phyloP scores from a whole-genome alignment of 2,113 vertebrate genomes.

The Bos indicus region DNA sequence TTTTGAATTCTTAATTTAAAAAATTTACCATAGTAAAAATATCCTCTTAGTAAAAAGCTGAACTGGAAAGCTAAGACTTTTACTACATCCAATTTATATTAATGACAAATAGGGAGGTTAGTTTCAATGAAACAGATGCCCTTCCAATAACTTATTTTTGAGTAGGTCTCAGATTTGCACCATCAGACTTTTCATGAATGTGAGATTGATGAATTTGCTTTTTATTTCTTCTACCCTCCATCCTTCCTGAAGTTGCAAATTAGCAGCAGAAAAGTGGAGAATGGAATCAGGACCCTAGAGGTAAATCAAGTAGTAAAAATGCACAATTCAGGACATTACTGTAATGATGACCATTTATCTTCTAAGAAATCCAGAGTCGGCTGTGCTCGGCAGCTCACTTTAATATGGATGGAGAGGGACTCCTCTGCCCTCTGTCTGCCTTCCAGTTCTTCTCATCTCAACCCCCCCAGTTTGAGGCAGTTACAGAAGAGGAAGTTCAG shows the following conservation, averaged over 20 bases:
- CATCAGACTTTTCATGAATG: not conserved
- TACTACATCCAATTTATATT: not conserved
- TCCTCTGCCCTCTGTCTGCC: not conserved
- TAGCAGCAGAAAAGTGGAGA: not conserved
- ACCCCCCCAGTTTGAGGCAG: not conserved
- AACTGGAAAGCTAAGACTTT: not conserved
- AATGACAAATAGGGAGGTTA: not conserved
- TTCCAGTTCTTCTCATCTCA: not conserved
- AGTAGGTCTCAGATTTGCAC: not conserved
- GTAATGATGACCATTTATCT: not conserved
- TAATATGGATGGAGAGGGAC: accelerated
- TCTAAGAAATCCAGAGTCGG: not conserved
- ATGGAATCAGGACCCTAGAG: not conserved
- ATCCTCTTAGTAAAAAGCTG: not conserved
- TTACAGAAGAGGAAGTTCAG: not conserved
- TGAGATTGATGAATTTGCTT: not conserved
- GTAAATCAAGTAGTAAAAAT: not conserved
- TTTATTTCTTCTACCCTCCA: not conserved
- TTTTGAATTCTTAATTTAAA: not conserved
- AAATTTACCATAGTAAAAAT: not conserved
- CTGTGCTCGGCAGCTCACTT: not conserved
- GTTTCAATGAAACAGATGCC: not conserved
- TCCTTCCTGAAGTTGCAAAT: not conserved
- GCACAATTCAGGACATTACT: not conserved
- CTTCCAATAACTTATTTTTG: not conserved